Evolutionary conservation across 2,113 vertebrate genomes (phyloP).

Genomic region (Paracanthobrama guichenoti): DNA sequence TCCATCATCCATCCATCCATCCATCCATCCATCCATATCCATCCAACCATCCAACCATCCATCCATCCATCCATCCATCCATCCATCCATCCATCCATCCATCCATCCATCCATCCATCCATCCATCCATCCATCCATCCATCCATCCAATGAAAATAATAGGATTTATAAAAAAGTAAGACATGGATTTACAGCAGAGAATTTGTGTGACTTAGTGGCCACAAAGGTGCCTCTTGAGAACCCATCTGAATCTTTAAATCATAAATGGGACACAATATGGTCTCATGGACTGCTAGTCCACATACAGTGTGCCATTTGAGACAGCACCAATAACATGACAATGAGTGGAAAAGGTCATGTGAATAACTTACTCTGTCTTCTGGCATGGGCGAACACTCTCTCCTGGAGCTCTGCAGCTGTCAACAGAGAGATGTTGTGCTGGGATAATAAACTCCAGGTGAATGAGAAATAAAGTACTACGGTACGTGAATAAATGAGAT

Average conservation of each 20-base stretch:
- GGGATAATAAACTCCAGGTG: background rate
- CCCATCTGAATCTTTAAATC: background rate
- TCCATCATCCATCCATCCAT: too few species aligned
- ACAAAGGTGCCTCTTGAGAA: background rate
- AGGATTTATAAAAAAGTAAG: background rate
- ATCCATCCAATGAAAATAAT: background rate
- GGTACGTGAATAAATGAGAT: background rate
- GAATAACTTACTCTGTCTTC: slow-evolving; percentile 60
- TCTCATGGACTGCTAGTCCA: background rate
- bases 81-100: too few species aligned
- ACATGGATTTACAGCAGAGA: background rate
- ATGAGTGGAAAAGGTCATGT: background rate
- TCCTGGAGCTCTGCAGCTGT: slow-evolving; percentile 62
- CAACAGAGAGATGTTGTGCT: slow-evolving; percentile 37
- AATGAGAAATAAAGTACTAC: background rate
- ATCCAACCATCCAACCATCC: rapidly evolving
- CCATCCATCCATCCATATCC: too few species aligned
- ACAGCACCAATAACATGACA: background rate
- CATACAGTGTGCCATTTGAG: background rate
- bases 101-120: too few species aligned
- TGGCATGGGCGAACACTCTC: slow-evolving; percentile 55
- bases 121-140: too few species aligned
- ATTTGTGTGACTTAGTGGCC: background rate
- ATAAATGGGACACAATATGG: background rate
- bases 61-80: too few species aligned